phyloP scores from a whole-genome alignment of 30 jellyfish, hydroid and myxozoan genomes.

The Aurelia sp. region DNA sequence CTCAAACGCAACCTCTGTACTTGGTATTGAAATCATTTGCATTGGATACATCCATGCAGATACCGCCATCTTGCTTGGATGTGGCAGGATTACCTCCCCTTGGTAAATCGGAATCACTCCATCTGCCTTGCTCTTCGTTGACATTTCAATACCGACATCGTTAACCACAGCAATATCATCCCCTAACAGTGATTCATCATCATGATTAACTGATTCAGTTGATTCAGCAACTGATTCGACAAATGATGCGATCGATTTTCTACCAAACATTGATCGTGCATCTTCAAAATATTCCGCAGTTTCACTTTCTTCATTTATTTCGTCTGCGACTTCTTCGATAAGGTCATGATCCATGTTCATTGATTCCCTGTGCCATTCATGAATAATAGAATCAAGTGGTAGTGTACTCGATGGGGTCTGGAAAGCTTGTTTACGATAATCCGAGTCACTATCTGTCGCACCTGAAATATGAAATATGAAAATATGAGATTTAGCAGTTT shows the following conservation, averaged over 20 bases:
- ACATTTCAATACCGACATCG: not conserved
- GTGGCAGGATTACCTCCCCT: constrained; percentile 90
- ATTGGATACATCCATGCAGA: constrained; percentile 96
- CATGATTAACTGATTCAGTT: constrained; percentile 13
- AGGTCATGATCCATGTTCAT: not conserved
- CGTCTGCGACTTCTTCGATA: constrained; percentile 80
- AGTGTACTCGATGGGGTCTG: not conserved
- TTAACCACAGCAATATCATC: constrained; percentile 12
- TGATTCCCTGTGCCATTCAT: constrained; percentile 11
- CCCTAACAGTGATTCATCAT: constrained; percentile 13
- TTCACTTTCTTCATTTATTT: constrained; percentile 63
- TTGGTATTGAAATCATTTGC: constrained; percentile 94
- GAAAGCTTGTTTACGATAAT: not conserved
- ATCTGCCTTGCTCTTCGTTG: not conserved
- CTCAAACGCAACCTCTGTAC: constrained; percentile 91
- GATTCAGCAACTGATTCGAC: constrained; percentile 33
- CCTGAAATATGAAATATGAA: not conserved
- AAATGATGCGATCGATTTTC: not conserved
- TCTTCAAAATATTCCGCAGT: constrained; percentile 38
- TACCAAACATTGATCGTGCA: constrained; percentile 63
- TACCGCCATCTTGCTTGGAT: constrained; percentile 86
- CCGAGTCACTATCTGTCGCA: constrained; percentile 27
- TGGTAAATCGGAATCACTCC: constrained; percentile 73
- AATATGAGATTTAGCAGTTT: not conserved
- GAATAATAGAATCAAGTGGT: not conserved